A percentile compares a stretch with the other conserved stretches of the same genome.
Evolutionary conservation across 2,888 invertebrate species (phyloP).

Genomic region (Pterostichus madidus): DNA sequence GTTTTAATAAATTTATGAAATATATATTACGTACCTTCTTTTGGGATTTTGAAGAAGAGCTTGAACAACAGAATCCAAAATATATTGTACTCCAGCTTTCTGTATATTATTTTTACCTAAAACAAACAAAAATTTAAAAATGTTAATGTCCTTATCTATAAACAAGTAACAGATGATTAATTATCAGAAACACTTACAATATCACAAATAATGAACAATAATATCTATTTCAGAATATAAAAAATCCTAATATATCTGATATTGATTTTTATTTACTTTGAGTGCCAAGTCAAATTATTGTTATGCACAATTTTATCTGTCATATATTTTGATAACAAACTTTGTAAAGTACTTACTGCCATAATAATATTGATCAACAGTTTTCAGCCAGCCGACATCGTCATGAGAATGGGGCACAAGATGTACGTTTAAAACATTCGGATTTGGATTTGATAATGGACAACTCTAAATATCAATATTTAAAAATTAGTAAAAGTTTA

Average conservation of each 20-base stretch:
- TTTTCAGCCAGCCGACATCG: conserved; percentile 94
- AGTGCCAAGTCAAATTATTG: neutral
- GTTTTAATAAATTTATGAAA: too few relatives aligned
- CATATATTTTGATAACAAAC: neutral
- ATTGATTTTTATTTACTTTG: too few relatives aligned
- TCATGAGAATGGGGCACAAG: conserved; percentile 92
- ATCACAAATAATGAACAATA: too few relatives aligned
- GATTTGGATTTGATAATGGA: conserved; percentile 75
- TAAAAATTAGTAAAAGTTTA: conserved; percentile 23
- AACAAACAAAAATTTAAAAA: conserved; percentile 68
- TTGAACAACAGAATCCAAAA: conserved; percentile 90
- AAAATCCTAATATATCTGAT: neutral
- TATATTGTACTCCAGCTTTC: conserved; percentile 92
- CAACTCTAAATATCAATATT: conserved; percentile 79
- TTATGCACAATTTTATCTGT: neutral
- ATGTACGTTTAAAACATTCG: conserved; percentile 85
- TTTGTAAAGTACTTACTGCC: conserved; percentile 76
- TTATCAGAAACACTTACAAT: too few relatives aligned
- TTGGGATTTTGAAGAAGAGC: conserved; percentile 85
- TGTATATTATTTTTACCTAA: conserved; percentile 82
- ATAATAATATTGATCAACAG: conserved; percentile 93
- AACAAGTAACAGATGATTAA: too few relatives aligned
- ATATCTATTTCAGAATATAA: too few relatives aligned
- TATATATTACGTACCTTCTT: conserved; percentile 78
- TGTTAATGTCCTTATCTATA: neutral